phyloP scores from a whole-genome alignment of 2,113 vertebrate species.

The Sander vitreus region DNA sequence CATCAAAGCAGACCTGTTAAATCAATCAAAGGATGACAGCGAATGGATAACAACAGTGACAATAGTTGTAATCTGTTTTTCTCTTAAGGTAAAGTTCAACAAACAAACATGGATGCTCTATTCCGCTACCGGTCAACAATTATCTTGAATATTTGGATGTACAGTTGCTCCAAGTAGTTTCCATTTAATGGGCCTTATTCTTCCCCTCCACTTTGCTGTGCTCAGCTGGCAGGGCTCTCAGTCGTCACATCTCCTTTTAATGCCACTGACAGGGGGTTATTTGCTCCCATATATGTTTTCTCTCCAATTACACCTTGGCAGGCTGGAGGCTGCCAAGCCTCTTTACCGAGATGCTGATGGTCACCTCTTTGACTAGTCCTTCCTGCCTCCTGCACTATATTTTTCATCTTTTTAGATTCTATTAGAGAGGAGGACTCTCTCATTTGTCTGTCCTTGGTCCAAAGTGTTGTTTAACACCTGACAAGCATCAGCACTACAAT shows the following conservation, averaged over 20 bases:
- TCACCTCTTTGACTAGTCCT: slow-evolving; percentile 87
- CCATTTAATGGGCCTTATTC: slow-evolving; percentile 83
- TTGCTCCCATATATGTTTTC: slow-evolving; percentile 89
- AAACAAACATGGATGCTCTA: slow-evolving; percentile 67
- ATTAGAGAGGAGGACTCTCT: slow-evolving; percentile 83
- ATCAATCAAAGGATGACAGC: slow-evolving; percentile 63
- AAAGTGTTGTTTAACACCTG: slow-evolving; percentile 88
- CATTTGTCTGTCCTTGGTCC: slow-evolving; percentile 85
- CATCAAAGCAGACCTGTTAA: slow-evolving; percentile 56
- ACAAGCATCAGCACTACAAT: slow-evolving; percentile 79
- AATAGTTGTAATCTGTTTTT: slow-evolving; percentile 57
- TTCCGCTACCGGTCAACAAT: slow-evolving; percentile 77
- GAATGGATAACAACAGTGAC: slow-evolving; percentile 47
- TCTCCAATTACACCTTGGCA: slow-evolving; percentile 88
- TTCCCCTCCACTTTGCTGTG: slow-evolving; percentile 82
- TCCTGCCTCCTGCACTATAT: slow-evolving; percentile 85
- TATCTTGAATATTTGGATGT: slow-evolving; percentile 83
- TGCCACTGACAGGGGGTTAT: slow-evolving; percentile 89
- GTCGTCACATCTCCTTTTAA: slow-evolving; percentile 86
- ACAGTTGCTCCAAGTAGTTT: slow-evolving; percentile 70
- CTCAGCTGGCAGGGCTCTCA: slow-evolving; percentile 79
- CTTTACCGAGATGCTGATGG: slow-evolving; percentile 80
- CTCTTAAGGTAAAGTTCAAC: slow-evolving; percentile 61
- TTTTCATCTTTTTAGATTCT: slow-evolving; percentile 87
- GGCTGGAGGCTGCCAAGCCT: slow-evolving; percentile 83